These are phyloP conservation scores for Acanthiza pusilla DNA, from an alignment of 2,797 vertebrate genomes.

Conservation along the genomic window DNA sequence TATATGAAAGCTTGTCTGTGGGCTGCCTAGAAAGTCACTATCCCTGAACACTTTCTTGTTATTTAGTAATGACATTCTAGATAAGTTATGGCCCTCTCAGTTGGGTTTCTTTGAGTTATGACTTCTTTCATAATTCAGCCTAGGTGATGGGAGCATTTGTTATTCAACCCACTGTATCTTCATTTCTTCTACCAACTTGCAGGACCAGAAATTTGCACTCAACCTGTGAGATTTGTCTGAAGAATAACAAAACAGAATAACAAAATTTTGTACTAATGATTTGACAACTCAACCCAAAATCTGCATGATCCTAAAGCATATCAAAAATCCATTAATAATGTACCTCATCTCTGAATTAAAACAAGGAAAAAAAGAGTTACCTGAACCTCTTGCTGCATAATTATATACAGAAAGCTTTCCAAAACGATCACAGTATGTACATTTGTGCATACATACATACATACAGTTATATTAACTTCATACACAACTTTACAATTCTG, in stretches of 20 bases:
- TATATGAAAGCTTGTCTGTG: background rate
- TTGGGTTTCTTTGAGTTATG: background rate
- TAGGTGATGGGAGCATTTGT: background rate
- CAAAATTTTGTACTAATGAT: background rate
- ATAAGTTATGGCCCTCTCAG: background rate
- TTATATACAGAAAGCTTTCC: background rate
- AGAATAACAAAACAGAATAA: background rate
- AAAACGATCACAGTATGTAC: accelerated
- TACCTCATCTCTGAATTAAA: background rate
- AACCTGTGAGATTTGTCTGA: background rate
- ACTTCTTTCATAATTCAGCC: background rate
- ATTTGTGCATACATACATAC: background rate
- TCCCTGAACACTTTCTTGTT: background rate
- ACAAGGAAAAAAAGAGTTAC: background rate
- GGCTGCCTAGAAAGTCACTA: background rate
- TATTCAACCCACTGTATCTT: background rate
- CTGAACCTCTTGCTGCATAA: background rate
- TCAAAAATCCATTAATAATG: background rate
- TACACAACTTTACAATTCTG: background rate
- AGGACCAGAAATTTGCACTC: background rate
- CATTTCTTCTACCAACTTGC: background rate
- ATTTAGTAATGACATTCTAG: background rate
- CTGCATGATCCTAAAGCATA: background rate
- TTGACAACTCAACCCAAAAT: background rate
- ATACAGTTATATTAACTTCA: background rate